Base-by-base conservation (phyloP, 2,113 vertebrate genomes). In the Thamnophis sirtalis region DNA sequence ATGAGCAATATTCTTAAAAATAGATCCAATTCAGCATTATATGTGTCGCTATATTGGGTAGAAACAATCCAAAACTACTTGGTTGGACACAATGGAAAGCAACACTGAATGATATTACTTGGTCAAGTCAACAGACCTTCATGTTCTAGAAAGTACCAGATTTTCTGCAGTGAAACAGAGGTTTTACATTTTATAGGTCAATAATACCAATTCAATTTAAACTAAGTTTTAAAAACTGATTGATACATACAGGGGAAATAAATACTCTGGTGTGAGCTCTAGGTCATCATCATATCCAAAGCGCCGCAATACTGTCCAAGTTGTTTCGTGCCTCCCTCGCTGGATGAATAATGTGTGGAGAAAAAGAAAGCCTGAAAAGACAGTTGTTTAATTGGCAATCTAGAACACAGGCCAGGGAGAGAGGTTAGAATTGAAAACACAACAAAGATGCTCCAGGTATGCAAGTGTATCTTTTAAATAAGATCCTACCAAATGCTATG, bases 301-400 rank as follows among this genome's bases (percentile, higher is more conserved):
- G 94, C 98, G 97, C 84, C 99, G 98, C 92, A 99, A 94, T 87
- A 99, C 99, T 0, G 99, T 99, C 99, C 99, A 99, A 3, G 99
- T 99, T 50, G 99, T 99, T 96, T 99, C 99, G 0, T 99, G 99
- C 94, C 99, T 98, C 84, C 99, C 99, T 95, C 99, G 98, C 97
- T 99, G 99, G 92, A 99, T 99, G 96, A 99, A 99, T 91, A 99
- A 98, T 3, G 99, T 99, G 96, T 99, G 99, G 63, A 99, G 98
- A 96, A 99, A 99, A 97, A 99, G 98, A 96, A 99, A 99, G 90
- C 99, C 99, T 99, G 96, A 93, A 95, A 95, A 97, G 90, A 4
- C 0, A 26, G 22, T 28, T 86, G n/a, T 90, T 55, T 21, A 68
- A 93, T 85, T 86, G 21, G 33, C 93, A 93, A 68, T 56, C 9